Base-by-base conservation (phyloP, 2,888 invertebrate genomes). In the Ennomos fuscantarius region DNA sequence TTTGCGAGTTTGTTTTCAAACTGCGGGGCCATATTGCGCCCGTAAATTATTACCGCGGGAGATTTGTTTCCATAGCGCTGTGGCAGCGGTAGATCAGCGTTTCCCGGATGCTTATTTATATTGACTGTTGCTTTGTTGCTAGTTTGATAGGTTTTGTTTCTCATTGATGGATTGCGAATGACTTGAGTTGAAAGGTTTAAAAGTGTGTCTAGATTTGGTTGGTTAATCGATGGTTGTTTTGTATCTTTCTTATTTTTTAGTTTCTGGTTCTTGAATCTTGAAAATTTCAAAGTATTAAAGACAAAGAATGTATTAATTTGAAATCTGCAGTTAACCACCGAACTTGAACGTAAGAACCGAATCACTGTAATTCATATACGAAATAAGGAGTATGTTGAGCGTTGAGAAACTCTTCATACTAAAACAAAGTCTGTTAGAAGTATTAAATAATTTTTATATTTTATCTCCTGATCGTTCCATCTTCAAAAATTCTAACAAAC, bases 11-110 rank as follows among this genome's bases (percentile, higher is more conserved):
- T 84, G 86, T 86, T 85, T 86, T 84, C 79, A 76, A 86, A 84
- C 79, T 82, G 82, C 79, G 82, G 74, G 73, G 79, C 84, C 84
- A 89, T 87, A 89, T 86, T 87, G 89, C 84, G 84, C 81, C 79
- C 81, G 85, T 90, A 87, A 92, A 87, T 91, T 89, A 89, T 90
- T 84, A 78, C 84, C 71, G 78, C 73, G 83, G 82, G 86, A 89
- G 89, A 90, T 89, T 90, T 90, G 91, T 89, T 87, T 87, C 89
- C 87, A 90, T 88, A 89, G 89, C 86, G 84, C 82, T 86, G 89
- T 81, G 89, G 89, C 85, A 76, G 86, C 85, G 79, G 90, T 91
- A 82, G 84, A 89, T 91, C 90, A 90, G 82, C 77, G 82, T 86
- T 84, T 81, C 79, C 84, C 86, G 88, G 87, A 87, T 89, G 89